Percentiles rank a stretch among this genome's conserved stretches.
Evolutionary conservation across 2,797 vertebrate genomes (phyloP).

Genomic region (Rachycentron canadum): DNA sequence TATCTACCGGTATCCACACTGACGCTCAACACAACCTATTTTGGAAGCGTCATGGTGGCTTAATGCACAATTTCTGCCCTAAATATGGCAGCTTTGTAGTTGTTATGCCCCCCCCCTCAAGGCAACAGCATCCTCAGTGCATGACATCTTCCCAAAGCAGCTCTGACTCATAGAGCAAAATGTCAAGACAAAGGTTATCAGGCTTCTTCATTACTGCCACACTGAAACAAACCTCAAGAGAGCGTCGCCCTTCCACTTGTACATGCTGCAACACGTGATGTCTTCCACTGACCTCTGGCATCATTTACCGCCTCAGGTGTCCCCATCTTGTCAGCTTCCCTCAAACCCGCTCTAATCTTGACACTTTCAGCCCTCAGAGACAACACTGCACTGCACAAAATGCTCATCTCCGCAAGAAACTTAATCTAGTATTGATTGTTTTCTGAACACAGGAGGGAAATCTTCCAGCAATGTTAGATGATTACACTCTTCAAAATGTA

Average conservation of each 20-base stretch:
- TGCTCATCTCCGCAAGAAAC: constrained; percentile 30
- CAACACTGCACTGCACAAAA: constrained; percentile 40
- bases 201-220: constrained; percentile 60
- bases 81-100: constrained; percentile 59
- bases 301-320: constrained; percentile 56
- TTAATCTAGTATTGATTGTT: constrained; percentile 42
- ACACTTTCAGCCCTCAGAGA: constrained; percentile 46
- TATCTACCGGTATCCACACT: constrained; percentile 19
- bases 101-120: constrained; percentile 27
- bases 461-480: constrained; percentile 11
- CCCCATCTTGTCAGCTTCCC: constrained; percentile 57
- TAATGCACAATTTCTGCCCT: constrained; percentile 54
- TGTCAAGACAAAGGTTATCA: constrained; percentile 77
- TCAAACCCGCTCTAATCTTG: constrained; percentile 56
- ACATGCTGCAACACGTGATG: constrained; percentile 35
- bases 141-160: constrained; percentile 71
- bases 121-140: constrained; percentile 50
- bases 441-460: constrained; percentile 11
- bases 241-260: constrained; percentile 19
- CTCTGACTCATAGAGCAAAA: constrained; percentile 72
- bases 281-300: constrained; percentile 63
- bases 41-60: constrained; percentile 35
- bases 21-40: constrained; percentile 41
- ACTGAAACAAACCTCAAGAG: constrained; percentile 53
- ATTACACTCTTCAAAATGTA: neutral